Percentiles rank a stretch among this genome's conserved stretches.
These are phyloP conservation scores for Drosophila setosimentum DNA, from an alignment of 2,888 invertebrate genomes.

Conservation along the genomic window DNA sequence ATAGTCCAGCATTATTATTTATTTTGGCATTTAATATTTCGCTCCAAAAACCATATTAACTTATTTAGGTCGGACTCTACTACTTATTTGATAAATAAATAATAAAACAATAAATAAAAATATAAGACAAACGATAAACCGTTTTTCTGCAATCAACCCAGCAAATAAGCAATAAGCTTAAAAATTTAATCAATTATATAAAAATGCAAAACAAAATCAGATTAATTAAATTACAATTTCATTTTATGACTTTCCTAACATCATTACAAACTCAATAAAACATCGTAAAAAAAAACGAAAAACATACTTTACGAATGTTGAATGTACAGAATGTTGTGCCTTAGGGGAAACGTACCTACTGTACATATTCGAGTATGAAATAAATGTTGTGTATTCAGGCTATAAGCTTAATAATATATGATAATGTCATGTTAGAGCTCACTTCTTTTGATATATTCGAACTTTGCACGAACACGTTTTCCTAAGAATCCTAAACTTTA, in stretches of 20 bases:
- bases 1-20: no score
- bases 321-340: background rate
- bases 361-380: background rate
- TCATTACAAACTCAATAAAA: background rate
- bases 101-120: background rate
- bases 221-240: background rate
- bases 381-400: background rate
- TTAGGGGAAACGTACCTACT: background rate
- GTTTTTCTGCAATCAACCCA: background rate
- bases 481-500: background rate
- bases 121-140: background rate
- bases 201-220: background rate
- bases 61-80: background rate
- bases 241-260: background rate
- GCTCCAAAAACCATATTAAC: background rate
- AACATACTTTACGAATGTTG: background rate
- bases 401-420: background rate
- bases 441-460: background rate
- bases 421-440: background rate
- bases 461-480: background rate
- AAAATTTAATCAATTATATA: background rate
- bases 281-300: background rate
- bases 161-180: background rate
- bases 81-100: background rate
- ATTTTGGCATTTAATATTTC: background rate